Evolutionary conservation across 2,113 vertebrate species (phyloP), one percentile per base, ranked within the genome.

Genomic region (Psittacus erithacus): DNA sequence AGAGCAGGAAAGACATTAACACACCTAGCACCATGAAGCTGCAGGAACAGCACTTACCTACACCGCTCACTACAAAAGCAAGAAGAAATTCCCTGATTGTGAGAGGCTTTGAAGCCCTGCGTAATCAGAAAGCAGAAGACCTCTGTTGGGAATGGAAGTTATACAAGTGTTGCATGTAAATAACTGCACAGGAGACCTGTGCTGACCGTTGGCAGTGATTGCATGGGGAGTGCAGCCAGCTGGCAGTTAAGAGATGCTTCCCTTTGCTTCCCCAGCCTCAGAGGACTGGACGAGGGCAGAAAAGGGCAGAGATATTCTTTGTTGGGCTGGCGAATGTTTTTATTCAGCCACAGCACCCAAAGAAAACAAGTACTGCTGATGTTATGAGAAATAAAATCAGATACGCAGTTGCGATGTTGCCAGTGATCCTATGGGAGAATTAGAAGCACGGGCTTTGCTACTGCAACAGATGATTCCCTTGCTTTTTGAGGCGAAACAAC

Each of bases 141-240:
- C 13, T 69, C 13, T 55, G 19, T 5, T 29, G 39, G 14, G 39
- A 38, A 3, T 23, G 27, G 44, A 8, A 35, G 38, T 22, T 43
- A 31, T 7, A 1, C 5, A 2, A 14, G 11, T 4, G 2, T 6
- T 20, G 35, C 3, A 0, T 1, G 23, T 6, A 8, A 44, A n/a
- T 7, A 20, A 57, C 50, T 13, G 22, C 3, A 13, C 8, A 5
- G 44, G 12, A 2, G 13, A 59, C 12, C 31, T 0, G 1, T 24
- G 18, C 1, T 1, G 2, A 6, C 47, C 4, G 0, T 3, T 1
- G 1, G 16, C 38, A 25, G n/a, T 3, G 60, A 7, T 19, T 7
- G 38, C n/a, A 10, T 24, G 5, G 15, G 35, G 17, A 23, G 59
- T 0, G 9, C 39, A 38, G 29, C 24, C 39, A 65, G 25, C 24